Percentiles rank a stretch among this genome's conserved stretches.
Evolutionary conservation across 2,888 invertebrate genomes (phyloP).

Genomic region (Copidosoma aretas): DNA sequence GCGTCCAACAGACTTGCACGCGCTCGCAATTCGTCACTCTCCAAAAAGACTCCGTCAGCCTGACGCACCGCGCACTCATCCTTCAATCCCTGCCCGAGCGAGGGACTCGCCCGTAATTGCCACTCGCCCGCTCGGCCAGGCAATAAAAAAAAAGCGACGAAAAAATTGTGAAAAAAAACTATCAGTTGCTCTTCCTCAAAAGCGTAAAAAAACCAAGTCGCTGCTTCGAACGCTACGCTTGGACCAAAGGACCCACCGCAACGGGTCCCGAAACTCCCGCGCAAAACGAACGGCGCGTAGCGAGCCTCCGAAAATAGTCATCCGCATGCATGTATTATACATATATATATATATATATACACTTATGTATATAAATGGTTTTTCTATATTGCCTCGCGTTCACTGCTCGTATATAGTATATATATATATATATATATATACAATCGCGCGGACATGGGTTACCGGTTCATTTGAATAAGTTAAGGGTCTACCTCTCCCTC

Average conservation of each 20-base stretch:
- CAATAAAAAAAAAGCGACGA: conserved; percentile 2
- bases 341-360: too few species aligned
- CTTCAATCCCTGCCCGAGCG: not conserved
- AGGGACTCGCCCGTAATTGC: conserved; percentile 12
- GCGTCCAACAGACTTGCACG: too few species aligned
- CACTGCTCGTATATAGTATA: too few species aligned
- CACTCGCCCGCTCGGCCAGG: not conserved
- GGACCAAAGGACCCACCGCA: not conserved
- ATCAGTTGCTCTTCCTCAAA: not conserved
- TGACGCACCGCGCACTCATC: conserved; percentile 7
- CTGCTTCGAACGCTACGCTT: not conserved
- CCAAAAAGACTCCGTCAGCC: not conserved
- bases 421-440: too few species aligned
- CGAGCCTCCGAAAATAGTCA: conserved; percentile 56
- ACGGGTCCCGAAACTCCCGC: not conserved
- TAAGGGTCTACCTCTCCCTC: conserved; percentile 1
- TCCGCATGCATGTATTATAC: conserved; percentile 12
- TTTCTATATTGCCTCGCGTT: conserved; percentile 62
- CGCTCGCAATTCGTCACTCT: too few species aligned
- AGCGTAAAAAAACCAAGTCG: not conserved
- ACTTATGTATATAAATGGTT: conserved; percentile 59
- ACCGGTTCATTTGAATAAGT: conserved; percentile 63
- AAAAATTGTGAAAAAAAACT: not conserved
- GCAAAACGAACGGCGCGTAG: not conserved
- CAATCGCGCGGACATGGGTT: conserved; percentile 60